Base-by-base conservation (phyloP, 2,113 vertebrate genomes). In the Triplophysa rosa region DNA sequence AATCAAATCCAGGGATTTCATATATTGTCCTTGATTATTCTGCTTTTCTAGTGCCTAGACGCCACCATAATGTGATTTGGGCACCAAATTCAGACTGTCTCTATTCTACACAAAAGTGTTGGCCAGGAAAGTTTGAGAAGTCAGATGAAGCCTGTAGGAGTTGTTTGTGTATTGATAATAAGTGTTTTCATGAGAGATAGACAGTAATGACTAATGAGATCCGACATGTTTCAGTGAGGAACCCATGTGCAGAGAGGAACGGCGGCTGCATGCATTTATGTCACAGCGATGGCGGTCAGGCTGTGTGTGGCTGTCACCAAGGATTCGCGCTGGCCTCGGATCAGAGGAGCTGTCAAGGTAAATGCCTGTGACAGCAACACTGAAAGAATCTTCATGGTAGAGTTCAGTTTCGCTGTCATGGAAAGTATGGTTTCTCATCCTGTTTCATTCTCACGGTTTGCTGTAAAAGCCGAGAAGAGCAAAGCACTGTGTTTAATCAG, bases 251-350 rank as follows among this genome's bases (percentile, higher is more conserved):
- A 0, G 85, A 92, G 0, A 72, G 87, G 82, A 95, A 95, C 0
- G 94, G 95, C 0, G 93, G 93, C 87, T 96, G 95, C 79, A 87
- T 87, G 86, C 94, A 95, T 58, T 87, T 2, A 0, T 95, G 94
- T 84, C 89, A 47, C 45, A 90, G 0, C 0, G 80, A 85, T 7
- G 82, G 75, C 0, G 91, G 91, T 6, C 56, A 80, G 0, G 91
- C 85, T 0, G 90, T 62, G 72, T 96, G 95, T 0, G 62, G 87
- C 2, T 95, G 95, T 82, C 92, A 88, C 16, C 63, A 87, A 0
- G 95, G 95, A 16, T 95, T 93, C 90, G 78, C 16, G 17, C 86
- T 95, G 90, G 93, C 86, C 0, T 45, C 84, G 0, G 93, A 95
- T 8, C 23, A 2, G 26, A 94, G 86, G 84, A 78, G 84, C 61